Conservation (phyloP, 1,140 invertebrate genomes). For the Drosophila pruinosa region DNA sequence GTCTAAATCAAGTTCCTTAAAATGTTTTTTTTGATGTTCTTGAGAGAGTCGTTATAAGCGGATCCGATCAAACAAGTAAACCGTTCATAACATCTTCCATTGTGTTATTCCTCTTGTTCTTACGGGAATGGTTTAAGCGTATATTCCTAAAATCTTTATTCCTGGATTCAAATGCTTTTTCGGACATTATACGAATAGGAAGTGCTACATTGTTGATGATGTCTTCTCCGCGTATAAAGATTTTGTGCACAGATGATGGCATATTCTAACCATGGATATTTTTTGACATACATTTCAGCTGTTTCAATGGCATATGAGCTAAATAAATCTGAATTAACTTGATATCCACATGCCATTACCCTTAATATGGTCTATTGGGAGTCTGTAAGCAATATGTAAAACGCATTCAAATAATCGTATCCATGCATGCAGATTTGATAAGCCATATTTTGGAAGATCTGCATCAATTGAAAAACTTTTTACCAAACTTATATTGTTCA, state of each 20-base stretch:
- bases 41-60: neutral
- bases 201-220: constrained; percentile 2
- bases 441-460: neutral
- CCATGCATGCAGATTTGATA: constrained; percentile 10
- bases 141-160: constrained; percentile 6
- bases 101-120: neutral
- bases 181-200: constrained; percentile 10
- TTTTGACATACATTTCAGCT: neutral
- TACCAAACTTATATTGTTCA: neutral
- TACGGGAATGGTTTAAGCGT: neutral
- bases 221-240: constrained; percentile 13
- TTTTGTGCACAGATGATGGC: constrained; percentile 7
- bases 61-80: neutral
- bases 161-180: constrained; percentile 19
- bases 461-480: neutral
- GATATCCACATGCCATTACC: neutral
- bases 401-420: constrained; percentile 4
- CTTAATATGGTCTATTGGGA: neutral
- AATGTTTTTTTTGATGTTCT: no score
- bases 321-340: constrained; percentile 2
- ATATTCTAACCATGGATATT: constrained; percentile 15
- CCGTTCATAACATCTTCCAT: constrained; percentile 1
- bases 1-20: no score
- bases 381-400: neutral
- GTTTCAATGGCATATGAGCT: neutral